Evolutionary conservation across 2,797 vertebrate genomes (phyloP).

Genomic region (Macropodus opercularis): DNA sequence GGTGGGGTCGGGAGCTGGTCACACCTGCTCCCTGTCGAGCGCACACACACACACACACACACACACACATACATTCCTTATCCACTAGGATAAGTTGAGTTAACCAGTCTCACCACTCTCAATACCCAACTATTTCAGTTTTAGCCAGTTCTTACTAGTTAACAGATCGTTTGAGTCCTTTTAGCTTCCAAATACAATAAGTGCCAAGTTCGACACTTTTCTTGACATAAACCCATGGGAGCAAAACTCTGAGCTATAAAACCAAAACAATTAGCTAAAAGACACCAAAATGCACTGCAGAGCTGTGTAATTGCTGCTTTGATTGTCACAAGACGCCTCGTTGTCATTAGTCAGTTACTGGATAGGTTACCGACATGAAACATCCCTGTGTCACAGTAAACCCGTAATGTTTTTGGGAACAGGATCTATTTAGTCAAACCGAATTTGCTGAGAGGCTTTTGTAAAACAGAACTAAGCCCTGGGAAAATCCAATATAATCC

Average conservation of each 20-base stretch:
- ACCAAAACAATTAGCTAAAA: conserved; percentile 3
- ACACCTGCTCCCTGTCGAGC: conserved; percentile 63
- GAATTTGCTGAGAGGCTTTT: conserved; percentile 46
- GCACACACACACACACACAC: conserved; percentile 1
- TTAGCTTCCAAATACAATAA: background rate
- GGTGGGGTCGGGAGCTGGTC: conserved; percentile 56
- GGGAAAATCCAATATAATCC: conserved; percentile 63
- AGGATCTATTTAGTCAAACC: conserved; percentile 44
- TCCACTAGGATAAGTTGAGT: conserved; percentile 45
- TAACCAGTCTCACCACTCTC: too few relatives aligned
- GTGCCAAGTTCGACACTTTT: background rate
- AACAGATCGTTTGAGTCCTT: background rate
- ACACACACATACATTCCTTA: conserved; percentile 26
- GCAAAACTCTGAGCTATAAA: background rate
- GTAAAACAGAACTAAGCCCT: conserved; percentile 57
- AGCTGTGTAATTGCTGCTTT: too few relatives aligned
- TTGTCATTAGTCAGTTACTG: too few relatives aligned
- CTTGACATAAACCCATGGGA: background rate
- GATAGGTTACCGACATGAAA: background rate
- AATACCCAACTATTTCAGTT: too few relatives aligned
- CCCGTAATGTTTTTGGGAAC: conserved; percentile 23
- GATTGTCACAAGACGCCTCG: too few relatives aligned
- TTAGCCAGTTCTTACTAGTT: background rate
- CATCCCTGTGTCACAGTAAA: conserved; percentile 7
- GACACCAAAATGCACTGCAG: background rate